phyloP scores from a whole-genome alignment of 2,113 vertebrate genomes.

The Centropristis striata region DNA sequence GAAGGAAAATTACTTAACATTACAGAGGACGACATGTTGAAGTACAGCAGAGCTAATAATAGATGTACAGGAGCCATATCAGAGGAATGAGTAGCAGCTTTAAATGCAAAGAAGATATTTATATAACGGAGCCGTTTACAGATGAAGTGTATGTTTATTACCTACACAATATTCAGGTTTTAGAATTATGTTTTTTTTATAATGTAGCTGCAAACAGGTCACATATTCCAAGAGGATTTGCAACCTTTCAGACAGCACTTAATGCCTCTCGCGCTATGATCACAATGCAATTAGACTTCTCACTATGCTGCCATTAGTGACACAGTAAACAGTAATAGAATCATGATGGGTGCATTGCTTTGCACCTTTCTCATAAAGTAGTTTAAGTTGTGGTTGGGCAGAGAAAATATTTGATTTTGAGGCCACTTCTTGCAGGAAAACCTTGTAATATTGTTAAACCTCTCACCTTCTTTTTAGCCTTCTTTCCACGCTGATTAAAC shows the following conservation, averaged over 20 bases:
- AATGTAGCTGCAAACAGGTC: background rate
- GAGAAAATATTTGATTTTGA: background rate
- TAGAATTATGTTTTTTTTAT: background rate
- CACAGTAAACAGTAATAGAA: constrained; percentile 6
- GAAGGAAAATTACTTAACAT: constrained; percentile 66
- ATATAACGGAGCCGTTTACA: background rate
- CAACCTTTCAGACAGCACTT: constrained; percentile 1
- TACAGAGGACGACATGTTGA: constrained; percentile 12
- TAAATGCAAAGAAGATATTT: background rate
- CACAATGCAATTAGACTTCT: constrained; percentile 17
- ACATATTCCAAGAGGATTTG: background rate
- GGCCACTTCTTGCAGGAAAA: background rate
- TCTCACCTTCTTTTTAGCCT: constrained; percentile 74
- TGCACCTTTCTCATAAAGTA: background rate
- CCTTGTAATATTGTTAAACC: background rate
- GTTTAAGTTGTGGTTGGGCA: background rate
- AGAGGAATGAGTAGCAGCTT: background rate
- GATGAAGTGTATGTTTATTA: background rate
- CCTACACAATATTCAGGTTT: background rate
- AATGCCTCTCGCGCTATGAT: constrained; percentile 19
- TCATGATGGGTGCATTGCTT: background rate
- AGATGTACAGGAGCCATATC: constrained; percentile 17
- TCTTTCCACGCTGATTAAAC: constrained; percentile 73
- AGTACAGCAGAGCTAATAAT: constrained; percentile 32
- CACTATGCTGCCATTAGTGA: constrained; percentile 6